Evolutionary conservation across 2,797 vertebrate genomes (phyloP).

Genomic region (Neosalanx taihuensis): DNA sequence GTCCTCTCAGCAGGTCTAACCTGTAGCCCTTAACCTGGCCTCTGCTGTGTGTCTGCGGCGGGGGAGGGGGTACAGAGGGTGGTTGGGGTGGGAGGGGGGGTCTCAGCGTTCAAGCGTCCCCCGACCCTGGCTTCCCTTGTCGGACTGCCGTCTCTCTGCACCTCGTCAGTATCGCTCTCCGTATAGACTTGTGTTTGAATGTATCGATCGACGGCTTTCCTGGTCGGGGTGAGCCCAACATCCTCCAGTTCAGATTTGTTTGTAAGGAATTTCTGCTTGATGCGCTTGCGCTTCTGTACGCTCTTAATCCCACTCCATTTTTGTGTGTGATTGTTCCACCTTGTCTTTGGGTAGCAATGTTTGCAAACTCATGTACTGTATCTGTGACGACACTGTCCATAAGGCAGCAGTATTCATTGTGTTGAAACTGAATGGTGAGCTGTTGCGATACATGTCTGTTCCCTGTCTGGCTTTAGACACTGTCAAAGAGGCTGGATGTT

Average conservation of each 20-base stretch:
- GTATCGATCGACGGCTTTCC: conserved; percentile 31
- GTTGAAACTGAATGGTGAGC: not conserved
- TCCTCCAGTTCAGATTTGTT: conserved; percentile 9
- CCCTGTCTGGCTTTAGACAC: not conserved
- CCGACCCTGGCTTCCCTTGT: conserved; percentile 36
- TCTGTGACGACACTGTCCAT: not conserved
- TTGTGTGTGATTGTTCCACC: not conserved
- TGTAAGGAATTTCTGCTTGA: not conserved
- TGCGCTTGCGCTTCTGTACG: not conserved
- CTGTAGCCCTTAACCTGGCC: conserved; percentile 35
- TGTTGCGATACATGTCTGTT: not conserved
- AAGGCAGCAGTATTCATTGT: not conserved
- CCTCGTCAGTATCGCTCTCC: conserved; percentile 41
- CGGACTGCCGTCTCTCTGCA: conserved; percentile 33
- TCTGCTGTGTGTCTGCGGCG: conserved; percentile 24
- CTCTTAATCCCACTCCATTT: not conserved
- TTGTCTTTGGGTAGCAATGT: not conserved
- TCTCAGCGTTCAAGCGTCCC: conserved; percentile 21
- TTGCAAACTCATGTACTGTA: not conserved
- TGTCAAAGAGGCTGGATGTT: conserved; percentile 45
- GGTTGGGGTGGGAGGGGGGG: not conserved
- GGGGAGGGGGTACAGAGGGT: not conserved
- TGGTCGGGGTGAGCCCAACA: conserved; percentile 32
- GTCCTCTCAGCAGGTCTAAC: conserved; percentile 32
- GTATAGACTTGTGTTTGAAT: conserved; percentile 7